These are phyloP conservation scores for Cirrhinus mrigala DNA, from an alignment of 2,797 vertebrate species.

Conservation along the genomic window DNA sequence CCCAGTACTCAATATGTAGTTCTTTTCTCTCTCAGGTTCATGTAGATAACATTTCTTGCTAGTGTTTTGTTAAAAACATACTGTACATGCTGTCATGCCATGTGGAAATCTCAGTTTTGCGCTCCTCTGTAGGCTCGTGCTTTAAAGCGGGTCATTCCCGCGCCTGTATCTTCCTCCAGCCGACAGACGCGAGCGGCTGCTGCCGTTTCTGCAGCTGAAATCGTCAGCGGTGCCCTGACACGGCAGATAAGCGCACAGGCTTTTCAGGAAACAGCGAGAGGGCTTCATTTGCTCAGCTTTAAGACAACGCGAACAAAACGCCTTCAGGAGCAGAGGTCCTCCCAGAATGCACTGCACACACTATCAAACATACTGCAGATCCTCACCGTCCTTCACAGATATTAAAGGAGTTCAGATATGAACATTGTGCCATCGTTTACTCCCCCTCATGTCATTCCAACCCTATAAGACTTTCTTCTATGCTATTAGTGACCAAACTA, in stretches of 20 bases:
- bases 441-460: background rate
- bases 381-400: conserved; percentile 30
- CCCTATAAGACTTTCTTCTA: background rate
- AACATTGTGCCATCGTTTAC: background rate
- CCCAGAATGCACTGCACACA: conserved; percentile 15
- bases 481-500: background rate
- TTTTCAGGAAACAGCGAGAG: conserved; percentile 19
- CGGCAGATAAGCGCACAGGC: conserved; percentile 19
- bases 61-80: background rate
- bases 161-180: background rate
- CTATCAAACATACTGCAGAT: conserved; percentile 16
- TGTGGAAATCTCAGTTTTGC: background rate
- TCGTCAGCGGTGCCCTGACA: background rate
- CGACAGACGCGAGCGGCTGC: background rate
- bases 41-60: conserved; percentile 23
- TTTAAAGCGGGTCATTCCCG: conserved; percentile 6
- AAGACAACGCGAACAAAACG: conserved; percentile 20
- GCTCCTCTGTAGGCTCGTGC: background rate
- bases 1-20: background rate
- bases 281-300: conserved; percentile 34
- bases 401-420: background rate
- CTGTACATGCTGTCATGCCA: background rate
- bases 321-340: conserved; percentile 14
- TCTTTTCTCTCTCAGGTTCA: conserved; percentile 38
- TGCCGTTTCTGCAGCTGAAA: background rate